Conservation (phyloP, 2,113 vertebrate species). For the Plotosus lineatus region DNA sequence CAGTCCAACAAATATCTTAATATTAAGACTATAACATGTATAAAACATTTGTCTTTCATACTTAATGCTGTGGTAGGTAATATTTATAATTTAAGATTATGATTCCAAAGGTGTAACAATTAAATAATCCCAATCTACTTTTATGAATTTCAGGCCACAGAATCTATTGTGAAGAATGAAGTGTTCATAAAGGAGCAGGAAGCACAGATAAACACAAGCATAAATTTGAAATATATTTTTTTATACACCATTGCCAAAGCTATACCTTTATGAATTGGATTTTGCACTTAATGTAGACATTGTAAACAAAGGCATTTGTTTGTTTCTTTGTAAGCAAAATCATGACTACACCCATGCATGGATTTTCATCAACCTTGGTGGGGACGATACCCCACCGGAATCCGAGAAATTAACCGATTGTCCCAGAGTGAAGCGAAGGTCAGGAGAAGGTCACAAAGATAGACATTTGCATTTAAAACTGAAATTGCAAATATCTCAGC, state of each 20-base stretch:
- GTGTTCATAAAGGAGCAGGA: not conserved
- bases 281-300: no score
- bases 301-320: no score
- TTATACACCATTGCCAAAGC: not conserved
- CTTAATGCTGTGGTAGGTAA: not conserved
- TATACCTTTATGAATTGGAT: not conserved
- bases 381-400: no score
- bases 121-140: not conserved
- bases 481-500: no score
- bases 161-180: not conserved
- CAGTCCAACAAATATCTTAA: not conserved
- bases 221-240: not conserved
- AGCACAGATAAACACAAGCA: not conserved
- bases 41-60: not conserved
- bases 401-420: no score
- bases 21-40: not conserved
- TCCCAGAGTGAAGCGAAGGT: no score
- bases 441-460: no score
- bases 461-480: no score
- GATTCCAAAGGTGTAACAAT: not conserved
- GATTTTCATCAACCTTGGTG: no score
- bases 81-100: not conserved
- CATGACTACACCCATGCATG: no score
- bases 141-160: not conserved
- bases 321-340: no score